Evolutionary conservation across 2,113 vertebrate genomes (phyloP).

Genomic region (Dermatemys mawii): DNA sequence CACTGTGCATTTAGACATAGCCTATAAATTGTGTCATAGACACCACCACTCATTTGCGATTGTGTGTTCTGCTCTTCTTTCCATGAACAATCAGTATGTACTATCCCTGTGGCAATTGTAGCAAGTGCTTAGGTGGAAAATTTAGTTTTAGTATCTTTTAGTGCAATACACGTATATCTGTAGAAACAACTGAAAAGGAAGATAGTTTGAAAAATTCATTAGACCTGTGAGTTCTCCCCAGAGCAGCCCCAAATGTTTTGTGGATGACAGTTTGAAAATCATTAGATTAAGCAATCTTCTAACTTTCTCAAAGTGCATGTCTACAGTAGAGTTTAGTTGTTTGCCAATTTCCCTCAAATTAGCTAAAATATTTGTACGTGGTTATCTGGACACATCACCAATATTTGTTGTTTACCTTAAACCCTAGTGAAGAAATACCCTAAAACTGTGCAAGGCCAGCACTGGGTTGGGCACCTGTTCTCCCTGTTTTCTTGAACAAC

Average conservation of each 20-base stretch:
- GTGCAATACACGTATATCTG: not conserved
- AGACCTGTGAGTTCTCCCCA: rapidly evolving
- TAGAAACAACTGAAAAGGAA: rapidly evolving
- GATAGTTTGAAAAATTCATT: not conserved
- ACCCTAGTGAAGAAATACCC: rapidly evolving
- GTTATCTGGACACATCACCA: rapidly evolving
- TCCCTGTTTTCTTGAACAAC: not conserved
- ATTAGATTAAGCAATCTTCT: not conserved
- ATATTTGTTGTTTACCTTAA: rapidly evolving
- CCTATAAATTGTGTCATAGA: not conserved
- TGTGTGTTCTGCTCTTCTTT: rapidly evolving
- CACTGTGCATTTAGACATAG: too few species aligned
- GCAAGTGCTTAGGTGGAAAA: not conserved
- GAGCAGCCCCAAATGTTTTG: not conserved
- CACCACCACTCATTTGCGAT: not conserved
- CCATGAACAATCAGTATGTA: rapidly evolving
- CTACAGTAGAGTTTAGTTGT: not conserved
- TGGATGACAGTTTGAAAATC: not conserved
- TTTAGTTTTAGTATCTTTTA: not conserved
- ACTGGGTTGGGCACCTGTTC: rapidly evolving
- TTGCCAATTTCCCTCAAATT: not conserved
- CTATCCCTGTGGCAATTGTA: rapidly evolving
- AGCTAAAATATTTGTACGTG: not conserved
- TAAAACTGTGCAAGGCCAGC: not conserved
- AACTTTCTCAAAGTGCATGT: not conserved